These are phyloP conservation scores for Branchellion lobata DNA, from an alignment of 2,888 invertebrate species.

Conservation along the genomic window DNA sequence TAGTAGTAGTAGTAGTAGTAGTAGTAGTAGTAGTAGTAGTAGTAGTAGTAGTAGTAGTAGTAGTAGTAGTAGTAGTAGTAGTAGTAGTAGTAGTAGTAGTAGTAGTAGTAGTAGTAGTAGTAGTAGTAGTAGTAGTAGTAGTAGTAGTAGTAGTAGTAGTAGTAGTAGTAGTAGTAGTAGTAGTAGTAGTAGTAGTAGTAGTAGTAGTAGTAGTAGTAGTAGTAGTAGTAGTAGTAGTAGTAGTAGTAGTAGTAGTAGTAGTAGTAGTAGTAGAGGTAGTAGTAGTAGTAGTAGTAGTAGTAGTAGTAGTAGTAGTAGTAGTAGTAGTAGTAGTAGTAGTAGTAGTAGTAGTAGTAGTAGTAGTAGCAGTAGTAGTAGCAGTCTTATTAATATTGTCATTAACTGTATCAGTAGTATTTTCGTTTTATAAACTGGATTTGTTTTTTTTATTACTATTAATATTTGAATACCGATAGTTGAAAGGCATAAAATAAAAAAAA, in stretches of 20 bases:
- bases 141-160: constrained; percentile 26
- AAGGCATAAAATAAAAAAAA: too few species aligned
- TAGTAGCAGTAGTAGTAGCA: constrained; percentile 53
- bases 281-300: constrained; percentile 51
- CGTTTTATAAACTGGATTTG: too few species aligned
- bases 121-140: constrained; percentile 11
- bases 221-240: constrained; percentile 29
- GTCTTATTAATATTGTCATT: too few species aligned
- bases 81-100: constrained; percentile 29
- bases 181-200: constrained; percentile 29
- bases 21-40: constrained; percentile 29
- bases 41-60: constrained; percentile 27
- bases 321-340: constrained; percentile 26
- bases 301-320: constrained; percentile 29
- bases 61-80: constrained; percentile 29
- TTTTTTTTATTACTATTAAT: too few species aligned
- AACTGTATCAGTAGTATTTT: too few species aligned
- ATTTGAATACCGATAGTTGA: too few species aligned
- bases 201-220: constrained; percentile 27
- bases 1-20: neutral
- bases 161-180: constrained; percentile 29
- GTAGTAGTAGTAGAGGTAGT: constrained; percentile 1
- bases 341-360: constrained; percentile 16
- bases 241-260: constrained; percentile 26
- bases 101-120: constrained; percentile 27